Evolutionary conservation across 2,113 vertebrate genomes (phyloP).

Genomic region (Amazona vittata): DNA sequence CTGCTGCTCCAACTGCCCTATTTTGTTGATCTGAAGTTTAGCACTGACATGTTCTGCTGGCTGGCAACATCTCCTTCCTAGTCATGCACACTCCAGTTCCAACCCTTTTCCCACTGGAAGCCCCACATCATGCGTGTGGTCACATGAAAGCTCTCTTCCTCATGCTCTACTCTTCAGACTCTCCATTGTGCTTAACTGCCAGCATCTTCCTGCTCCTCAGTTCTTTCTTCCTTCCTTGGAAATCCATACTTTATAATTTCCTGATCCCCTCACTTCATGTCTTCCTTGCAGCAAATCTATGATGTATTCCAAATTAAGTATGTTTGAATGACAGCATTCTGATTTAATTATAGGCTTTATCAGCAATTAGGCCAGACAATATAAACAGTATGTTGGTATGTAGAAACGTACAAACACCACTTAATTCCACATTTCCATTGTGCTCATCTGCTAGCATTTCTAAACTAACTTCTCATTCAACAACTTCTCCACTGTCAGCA

Average conservation of each 20-base stretch:
- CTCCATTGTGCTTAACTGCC: background rate
- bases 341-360: constrained; percentile 41
- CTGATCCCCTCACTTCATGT: background rate
- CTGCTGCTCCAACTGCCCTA: background rate
- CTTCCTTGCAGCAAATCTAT: background rate
- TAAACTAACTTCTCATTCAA: background rate
- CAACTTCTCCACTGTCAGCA: background rate
- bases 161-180: background rate
- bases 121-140: accelerated
- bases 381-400: background rate
- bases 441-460: background rate
- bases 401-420: background rate
- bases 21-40: background rate
- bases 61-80: background rate
- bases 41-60: background rate
- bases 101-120: background rate
- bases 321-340: constrained; percentile 59
- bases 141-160: background rate
- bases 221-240: background rate
- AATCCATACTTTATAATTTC: background rate
- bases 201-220: background rate
- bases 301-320: constrained; percentile 60
- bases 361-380: constrained; percentile 49
- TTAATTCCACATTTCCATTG: background rate
- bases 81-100: background rate